These are phyloP conservation scores for Rhingia rostrata DNA, from an alignment of 2,888 invertebrate species.

Conservation along the genomic window DNA sequence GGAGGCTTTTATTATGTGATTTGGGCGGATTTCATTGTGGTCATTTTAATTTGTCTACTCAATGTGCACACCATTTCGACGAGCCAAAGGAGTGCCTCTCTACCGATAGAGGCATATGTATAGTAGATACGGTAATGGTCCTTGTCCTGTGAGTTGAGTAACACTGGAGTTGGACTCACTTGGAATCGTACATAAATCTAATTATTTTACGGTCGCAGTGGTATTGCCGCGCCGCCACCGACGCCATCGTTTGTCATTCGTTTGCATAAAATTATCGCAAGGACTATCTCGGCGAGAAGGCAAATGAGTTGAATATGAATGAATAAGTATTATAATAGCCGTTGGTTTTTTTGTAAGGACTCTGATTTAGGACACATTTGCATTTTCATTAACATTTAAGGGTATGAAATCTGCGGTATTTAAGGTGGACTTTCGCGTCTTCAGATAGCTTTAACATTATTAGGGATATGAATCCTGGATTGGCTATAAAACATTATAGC, in stretches of 20 bases:
- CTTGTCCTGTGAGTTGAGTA: conserved; percentile 45
- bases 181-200: conserved; percentile 66
- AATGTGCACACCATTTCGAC: conserved; percentile 70
- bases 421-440: too few species aligned
- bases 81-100: conserved; percentile 58
- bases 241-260: conserved; percentile 73
- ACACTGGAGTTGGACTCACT: conserved; percentile 42
- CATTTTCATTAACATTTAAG: background rate
- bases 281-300: background rate
- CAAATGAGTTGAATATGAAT: conserved; percentile 54
- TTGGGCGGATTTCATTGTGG: conserved; percentile 70
- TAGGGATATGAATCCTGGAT: too few species aligned
- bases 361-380: conserved; percentile 6
- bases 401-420: too few species aligned
- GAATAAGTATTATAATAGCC: conserved; percentile 15
- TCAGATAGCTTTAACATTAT: too few species aligned
- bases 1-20: conserved; percentile 68
- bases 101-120: conserved; percentile 11
- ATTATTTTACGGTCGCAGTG: conserved; percentile 71
- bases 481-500: too few species aligned
- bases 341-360: background rate
- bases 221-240: conserved; percentile 65
- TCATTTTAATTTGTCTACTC: conserved; percentile 75
- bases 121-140: background rate
- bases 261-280: conserved; percentile 62